Conservation (phyloP, 2,888 invertebrate genomes). For the Mythimna lalbum region DNA sequence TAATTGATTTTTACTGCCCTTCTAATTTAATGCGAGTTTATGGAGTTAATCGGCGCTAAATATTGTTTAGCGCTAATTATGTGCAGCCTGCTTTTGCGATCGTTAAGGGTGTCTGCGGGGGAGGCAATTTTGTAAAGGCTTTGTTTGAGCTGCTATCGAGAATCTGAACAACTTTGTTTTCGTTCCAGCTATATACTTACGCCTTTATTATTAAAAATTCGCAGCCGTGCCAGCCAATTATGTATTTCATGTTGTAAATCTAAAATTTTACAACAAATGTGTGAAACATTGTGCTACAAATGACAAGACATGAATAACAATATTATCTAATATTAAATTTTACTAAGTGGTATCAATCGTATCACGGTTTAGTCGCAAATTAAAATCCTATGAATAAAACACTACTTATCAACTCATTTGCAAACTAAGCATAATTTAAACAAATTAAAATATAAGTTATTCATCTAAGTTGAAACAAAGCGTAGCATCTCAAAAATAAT, state of each 20-base stretch:
- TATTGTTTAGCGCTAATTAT: slow-evolving; percentile 85
- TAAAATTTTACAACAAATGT: not conserved
- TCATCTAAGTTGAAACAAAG: not conserved
- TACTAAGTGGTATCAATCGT: slow-evolving; percentile 15
- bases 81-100: slow-evolving; percentile 78
- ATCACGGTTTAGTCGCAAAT: slow-evolving; percentile 11
- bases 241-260: not conserved
- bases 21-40: slow-evolving; percentile 84
- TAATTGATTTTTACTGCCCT: slow-evolving; percentile 89
- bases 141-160: slow-evolving; percentile 67
- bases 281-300: slow-evolving; percentile 7
- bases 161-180: slow-evolving; percentile 51
- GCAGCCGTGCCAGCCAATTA: not conserved
- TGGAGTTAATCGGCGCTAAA: slow-evolving; percentile 82
- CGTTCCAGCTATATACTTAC: slow-evolving; percentile 20
- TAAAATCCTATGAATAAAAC: slow-evolving; percentile 21
- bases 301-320: slow-evolving; percentile 5
- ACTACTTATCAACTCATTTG: slow-evolving; percentile 19
- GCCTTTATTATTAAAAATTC: slow-evolving; percentile 8
- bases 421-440: slow-evolving; percentile 11
- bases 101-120: slow-evolving; percentile 70
- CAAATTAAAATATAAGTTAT: not conserved
- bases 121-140: slow-evolving; percentile 67
- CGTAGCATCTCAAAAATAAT: slow-evolving; percentile 1
- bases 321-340: slow-evolving; percentile 13